A percentile compares a stretch with the other conserved stretches of the same genome.
Evolutionary conservation across 2,888 invertebrate genomes (phyloP).

Genomic region (Tachina grossa): DNA sequence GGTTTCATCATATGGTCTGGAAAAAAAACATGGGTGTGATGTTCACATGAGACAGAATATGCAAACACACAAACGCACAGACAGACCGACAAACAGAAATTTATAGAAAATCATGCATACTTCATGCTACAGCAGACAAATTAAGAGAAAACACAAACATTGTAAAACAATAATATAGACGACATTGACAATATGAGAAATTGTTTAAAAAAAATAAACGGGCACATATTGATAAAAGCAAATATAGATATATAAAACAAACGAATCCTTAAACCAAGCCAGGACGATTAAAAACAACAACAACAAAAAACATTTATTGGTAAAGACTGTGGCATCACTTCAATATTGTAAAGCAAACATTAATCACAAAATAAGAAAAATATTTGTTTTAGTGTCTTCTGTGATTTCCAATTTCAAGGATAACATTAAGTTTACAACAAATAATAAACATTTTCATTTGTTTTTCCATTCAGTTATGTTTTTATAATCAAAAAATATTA

Average conservation of each 20-base stretch:
- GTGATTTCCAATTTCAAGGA: conserved; percentile 56
- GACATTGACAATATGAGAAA: conserved; percentile 29
- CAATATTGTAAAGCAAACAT: conserved; percentile 57
- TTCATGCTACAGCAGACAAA: conserved; percentile 50
- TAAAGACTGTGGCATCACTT: conserved; percentile 35
- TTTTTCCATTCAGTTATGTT: not conserved
- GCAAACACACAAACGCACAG: conserved; percentile 1
- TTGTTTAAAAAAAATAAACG: conserved; percentile 58
- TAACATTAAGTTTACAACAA: conserved; percentile 51
- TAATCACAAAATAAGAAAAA: conserved; percentile 61
- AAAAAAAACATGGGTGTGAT: conserved; percentile 56
- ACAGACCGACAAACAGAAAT: not conserved
- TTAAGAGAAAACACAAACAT: conserved; percentile 60
- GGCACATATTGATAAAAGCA: conserved; percentile 8
- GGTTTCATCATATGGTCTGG: conserved; percentile 50
- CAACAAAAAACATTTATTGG: not conserved
- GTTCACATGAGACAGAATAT: conserved; percentile 53
- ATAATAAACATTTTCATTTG: conserved; percentile 44
- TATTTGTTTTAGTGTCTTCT: conserved; percentile 60
- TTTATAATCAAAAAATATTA: conserved; percentile 19
- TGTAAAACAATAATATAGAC: conserved; percentile 48
- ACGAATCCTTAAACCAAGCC: conserved; percentile 50
- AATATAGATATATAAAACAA: not conserved
- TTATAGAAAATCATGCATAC: not conserved
- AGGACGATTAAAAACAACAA: conserved; percentile 10